Conservation (phyloP, 1,140 invertebrate genomes). For the Drosophila gunungcola region DNA sequence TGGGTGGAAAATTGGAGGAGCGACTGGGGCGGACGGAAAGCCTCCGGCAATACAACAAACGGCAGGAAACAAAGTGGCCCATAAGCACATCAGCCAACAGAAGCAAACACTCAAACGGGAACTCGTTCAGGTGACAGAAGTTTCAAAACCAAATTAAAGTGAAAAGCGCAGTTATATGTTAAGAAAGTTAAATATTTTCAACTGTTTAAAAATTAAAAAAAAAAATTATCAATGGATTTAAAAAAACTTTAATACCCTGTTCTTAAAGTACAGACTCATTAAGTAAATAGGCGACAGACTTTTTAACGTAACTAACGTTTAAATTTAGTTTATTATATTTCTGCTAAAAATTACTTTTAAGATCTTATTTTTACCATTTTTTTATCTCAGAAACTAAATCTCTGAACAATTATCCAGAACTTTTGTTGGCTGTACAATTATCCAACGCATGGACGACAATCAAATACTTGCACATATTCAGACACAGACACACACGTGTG, state of each 20-base stretch:
- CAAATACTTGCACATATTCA: constrained; percentile 28
- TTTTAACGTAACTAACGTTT: too few species aligned
- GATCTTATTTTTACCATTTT: too few species aligned
- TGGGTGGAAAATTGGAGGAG: constrained; percentile 4
- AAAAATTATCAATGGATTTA: not conserved
- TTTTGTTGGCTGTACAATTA: constrained; percentile 53
- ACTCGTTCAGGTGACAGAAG: constrained; percentile 15
- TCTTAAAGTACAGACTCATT: too few species aligned
- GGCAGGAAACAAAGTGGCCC: constrained; percentile 69
- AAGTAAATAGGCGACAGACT: too few species aligned
- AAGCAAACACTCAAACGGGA: constrained; percentile 34
- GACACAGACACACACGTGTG: constrained; percentile 1
- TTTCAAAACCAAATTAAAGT: constrained; percentile 1
- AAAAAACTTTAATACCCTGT: not conserved
- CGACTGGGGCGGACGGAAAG: constrained; percentile 15
- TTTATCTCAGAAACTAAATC: too few species aligned
- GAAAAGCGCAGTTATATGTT: not conserved
- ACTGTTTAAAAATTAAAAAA: not conserved
- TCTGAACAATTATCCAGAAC: too few species aligned
- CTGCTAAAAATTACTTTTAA: too few species aligned
- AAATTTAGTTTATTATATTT: too few species aligned
- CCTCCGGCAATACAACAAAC: constrained; percentile 44
- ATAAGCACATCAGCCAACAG: constrained; percentile 68
- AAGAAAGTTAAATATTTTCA: too few species aligned
- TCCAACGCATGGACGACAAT: constrained; percentile 34